A percentile compares a stretch with the other conserved stretches of the same genome.
Conservation (phyloP, 92 coral and sea anemone species). For the Palythoa grandis region DNA sequence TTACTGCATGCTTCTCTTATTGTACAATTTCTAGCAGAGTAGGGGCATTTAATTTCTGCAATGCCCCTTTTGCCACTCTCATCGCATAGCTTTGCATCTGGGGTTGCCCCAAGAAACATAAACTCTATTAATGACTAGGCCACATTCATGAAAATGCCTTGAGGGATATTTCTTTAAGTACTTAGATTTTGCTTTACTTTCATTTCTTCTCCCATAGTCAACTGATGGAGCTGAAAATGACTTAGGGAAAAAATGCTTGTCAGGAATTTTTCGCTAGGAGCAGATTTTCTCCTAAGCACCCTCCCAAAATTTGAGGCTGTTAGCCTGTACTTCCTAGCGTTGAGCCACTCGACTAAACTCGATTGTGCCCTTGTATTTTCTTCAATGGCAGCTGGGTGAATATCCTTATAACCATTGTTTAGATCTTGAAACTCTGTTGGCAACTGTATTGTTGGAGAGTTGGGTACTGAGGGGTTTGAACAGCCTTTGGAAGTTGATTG, state of each 20-base stretch:
- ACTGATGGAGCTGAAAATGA: background rate
- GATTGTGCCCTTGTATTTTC: background rate
- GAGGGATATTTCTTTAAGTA: background rate
- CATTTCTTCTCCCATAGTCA: background rate
- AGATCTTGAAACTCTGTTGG: background rate
- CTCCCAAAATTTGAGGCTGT: background rate
- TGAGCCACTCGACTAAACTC: background rate
- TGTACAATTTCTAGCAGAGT: constrained; percentile 53
- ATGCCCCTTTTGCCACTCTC: constrained; percentile 49
- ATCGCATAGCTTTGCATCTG: constrained; percentile 27
- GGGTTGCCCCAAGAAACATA: background rate
- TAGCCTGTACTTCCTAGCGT: background rate
- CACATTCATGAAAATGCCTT: background rate
- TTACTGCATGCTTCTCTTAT: constrained; percentile 28
- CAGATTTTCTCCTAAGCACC: background rate
- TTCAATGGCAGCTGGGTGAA: background rate
- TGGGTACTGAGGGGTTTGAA: background rate
- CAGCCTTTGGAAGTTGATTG: background rate
- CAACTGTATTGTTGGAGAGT: background rate
- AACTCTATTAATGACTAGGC: background rate
- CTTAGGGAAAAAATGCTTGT: background rate
- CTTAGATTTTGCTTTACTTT: background rate
- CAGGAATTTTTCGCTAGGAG: background rate
- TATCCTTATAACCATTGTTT: background rate
- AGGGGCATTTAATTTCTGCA: constrained; percentile 58